Evolutionary conservation across 2,888 invertebrate genomes (phyloP).

Genomic region (Limnephilus marmoratus): DNA sequence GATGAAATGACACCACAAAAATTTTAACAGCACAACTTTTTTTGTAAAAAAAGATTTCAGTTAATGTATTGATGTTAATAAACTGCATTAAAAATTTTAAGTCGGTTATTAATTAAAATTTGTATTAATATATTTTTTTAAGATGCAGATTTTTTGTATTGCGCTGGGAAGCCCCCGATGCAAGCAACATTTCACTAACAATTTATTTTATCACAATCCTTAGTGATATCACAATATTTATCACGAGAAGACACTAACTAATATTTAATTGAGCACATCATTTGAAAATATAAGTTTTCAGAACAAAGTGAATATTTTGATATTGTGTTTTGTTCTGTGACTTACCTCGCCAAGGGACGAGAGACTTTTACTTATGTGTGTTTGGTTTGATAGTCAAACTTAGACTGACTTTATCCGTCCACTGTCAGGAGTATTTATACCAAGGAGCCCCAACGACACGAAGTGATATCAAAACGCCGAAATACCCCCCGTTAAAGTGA

Average conservation of each 20-base stretch:
- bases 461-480: constrained; percentile 52
- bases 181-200: not conserved
- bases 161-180: not conserved
- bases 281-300: constrained; percentile 7
- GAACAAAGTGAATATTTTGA: constrained; percentile 15
- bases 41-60: too few species aligned
- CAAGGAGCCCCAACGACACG: constrained; percentile 40
- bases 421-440: constrained; percentile 55
- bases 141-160: not conserved
- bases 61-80: too few species aligned
- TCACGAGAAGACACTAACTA: constrained; percentile 16
- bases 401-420: constrained; percentile 56
- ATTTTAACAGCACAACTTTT: too few species aligned
- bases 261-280: not conserved
- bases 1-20: too few species aligned
- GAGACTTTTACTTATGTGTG: constrained; percentile 47
- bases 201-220: not conserved
- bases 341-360: constrained; percentile 64
- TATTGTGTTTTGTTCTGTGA: constrained; percentile 12
- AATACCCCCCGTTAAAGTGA: constrained; percentile 51
- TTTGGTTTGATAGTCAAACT: constrained; percentile 59
- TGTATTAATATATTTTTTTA: not conserved
- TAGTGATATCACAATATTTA: not conserved
- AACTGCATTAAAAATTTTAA: too few species aligned
- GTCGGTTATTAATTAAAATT: not conserved